Evolutionary conservation across 1,140 invertebrate species (phyloP), one percentile per base, ranked within the genome.

Genomic region (Macrotrachela quadricornifera): DNA sequence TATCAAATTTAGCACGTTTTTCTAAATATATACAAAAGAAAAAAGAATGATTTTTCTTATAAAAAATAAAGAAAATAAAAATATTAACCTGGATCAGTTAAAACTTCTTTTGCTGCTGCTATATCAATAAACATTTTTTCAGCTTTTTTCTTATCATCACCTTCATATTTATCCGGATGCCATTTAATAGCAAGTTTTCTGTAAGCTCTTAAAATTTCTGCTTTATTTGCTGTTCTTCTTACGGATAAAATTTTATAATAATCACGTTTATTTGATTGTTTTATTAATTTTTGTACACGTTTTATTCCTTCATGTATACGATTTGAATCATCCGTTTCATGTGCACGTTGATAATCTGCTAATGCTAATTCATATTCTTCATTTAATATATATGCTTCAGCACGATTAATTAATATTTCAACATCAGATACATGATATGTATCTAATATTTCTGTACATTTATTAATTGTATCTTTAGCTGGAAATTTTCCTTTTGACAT

Each of bases 91-190:
- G 76, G 74, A 72, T 82, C 78, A 49, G 78, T 77, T 14, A 82
- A 69, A 38, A 90, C 92, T 74, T 97, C 94, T 73, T 99, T 99
- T 16, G 94, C 94, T 43, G 90, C 85, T 13, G 92, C 92, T 62
- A 99, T 88, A 66, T 97, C 91, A 56, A 97, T 95, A 63, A 99
- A 99, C 70, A 83, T 94, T 66, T 92, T 92, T 67, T 99, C 83
- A 0, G 94, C 92, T 37, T 79, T 74, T 65, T 91, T 87, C 71
- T 97, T 97, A 59, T 86, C 83, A 49, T 87, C 81, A 9, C 78
- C 80, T 58, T 81, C 79, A 66, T 81, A 96, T 97, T 91, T 62
- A 87, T 99, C 94, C 17, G 94, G 94, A 79, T 99, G 94, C 44
- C 92, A 69, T 70, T 94, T 85, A 71, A 92, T 96, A 0, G 92